These are phyloP conservation scores for Phyto melanocephala DNA, from an alignment of 2,888 invertebrate genomes.

Conservation along the genomic window DNA sequence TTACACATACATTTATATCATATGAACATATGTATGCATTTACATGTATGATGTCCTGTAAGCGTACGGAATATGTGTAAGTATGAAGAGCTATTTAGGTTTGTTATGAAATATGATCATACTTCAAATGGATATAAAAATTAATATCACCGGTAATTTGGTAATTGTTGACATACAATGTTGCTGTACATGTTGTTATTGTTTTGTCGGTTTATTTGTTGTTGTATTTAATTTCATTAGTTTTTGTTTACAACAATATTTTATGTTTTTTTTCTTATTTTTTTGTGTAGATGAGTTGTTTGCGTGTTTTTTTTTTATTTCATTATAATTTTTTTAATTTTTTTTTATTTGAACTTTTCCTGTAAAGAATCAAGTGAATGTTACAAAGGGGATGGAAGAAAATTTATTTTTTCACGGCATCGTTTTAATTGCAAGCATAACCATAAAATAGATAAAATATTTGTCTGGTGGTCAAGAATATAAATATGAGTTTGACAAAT, in stretches of 20 bases:
- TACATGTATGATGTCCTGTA: conserved; percentile 22
- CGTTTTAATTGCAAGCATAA: conserved; percentile 20
- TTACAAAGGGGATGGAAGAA: background rate
- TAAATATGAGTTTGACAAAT: background rate
- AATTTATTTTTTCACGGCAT: conserved; percentile 7
- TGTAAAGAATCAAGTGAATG: background rate
- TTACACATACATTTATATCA: background rate
- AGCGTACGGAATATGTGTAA: conserved; percentile 36
- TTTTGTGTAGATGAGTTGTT: conserved; percentile 54
- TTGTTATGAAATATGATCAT: conserved; percentile 62
- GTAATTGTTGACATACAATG: conserved; percentile 54
- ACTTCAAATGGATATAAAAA: conserved; percentile 50
- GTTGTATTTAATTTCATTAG: conserved; percentile 53
- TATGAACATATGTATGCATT: background rate
- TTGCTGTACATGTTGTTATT: conserved; percentile 17
- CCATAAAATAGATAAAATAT: conserved; percentile 28
- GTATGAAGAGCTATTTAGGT: background rate
- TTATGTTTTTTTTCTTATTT: background rate
- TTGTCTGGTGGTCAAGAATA: background rate
- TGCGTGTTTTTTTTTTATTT: conserved; percentile 53
- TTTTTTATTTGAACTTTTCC: conserved; percentile 1
- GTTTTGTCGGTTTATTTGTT: conserved; percentile 34
- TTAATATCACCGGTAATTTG: conserved; percentile 56
- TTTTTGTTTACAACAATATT: conserved; percentile 20
- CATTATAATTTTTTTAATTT: conserved; percentile 24